phyloP scores from a whole-genome alignment of 1,140 invertebrate species.

The Drosophila pseudoananassae region DNA sequence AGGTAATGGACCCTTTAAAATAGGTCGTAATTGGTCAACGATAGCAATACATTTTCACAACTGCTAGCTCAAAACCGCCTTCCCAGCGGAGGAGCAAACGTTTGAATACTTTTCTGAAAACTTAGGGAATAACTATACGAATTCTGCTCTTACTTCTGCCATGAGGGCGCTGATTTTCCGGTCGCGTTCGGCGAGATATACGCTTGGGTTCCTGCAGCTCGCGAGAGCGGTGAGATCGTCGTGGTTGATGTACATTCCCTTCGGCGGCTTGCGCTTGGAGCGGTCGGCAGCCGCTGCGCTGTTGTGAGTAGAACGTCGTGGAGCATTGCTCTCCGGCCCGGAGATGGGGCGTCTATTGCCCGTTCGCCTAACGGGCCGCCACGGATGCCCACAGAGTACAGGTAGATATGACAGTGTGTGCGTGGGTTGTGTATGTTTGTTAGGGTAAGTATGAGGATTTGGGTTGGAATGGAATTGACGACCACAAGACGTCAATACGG shows the following conservation, averaged over 20 bases:
- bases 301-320: constrained; percentile 82
- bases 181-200: constrained; percentile 95
- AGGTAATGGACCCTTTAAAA: too few relatives aligned
- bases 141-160: constrained; percentile 91
- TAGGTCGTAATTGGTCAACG: neutral
- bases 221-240: constrained; percentile 96
- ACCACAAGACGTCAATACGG: constrained; percentile 11
- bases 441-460: neutral
- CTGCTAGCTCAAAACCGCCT: too few relatives aligned
- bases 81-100: too few relatives aligned
- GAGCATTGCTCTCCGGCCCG: constrained; percentile 85
- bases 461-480: neutral
- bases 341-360: constrained; percentile 90
- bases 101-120: neutral
- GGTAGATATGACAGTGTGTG: neutral
- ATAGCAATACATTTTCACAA: too few relatives aligned
- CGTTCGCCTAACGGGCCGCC: constrained; percentile 86
- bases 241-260: constrained; percentile 98
- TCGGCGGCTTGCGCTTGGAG: constrained; percentile 95
- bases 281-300: constrained; percentile 86
- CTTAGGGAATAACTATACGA: constrained; percentile 4
- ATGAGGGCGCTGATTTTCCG: constrained; percentile 96
- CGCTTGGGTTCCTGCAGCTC: constrained; percentile 85
- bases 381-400: neutral
- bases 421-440: constrained; percentile 6